phyloP scores from a whole-genome alignment of 2,113 vertebrate species.

The Trichomycterus rosablanca region DNA sequence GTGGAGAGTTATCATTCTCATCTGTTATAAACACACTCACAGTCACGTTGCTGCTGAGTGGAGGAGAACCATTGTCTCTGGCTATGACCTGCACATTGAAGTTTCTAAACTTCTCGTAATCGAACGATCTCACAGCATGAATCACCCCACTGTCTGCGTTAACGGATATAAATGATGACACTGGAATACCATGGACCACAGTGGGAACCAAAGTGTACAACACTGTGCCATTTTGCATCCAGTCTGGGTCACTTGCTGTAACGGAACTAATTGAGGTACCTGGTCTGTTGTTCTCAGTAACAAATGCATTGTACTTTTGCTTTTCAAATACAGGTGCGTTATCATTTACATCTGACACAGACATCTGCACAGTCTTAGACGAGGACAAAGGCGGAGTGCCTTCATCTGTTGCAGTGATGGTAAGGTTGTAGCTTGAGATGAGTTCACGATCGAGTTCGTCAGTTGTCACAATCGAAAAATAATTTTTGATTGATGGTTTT shows the following conservation, averaged over 20 bases:
- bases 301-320: constrained; percentile 35
- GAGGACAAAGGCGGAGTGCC: constrained; percentile 36
- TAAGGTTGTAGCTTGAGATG: constrained; percentile 35
- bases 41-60: constrained; percentile 27
- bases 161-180: constrained; percentile 30
- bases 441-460: constrained; percentile 30
- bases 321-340: constrained; percentile 32
- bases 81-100: constrained; percentile 38
- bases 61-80: constrained; percentile 44
- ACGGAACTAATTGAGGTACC: constrained; percentile 34
- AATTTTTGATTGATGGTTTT: constrained; percentile 53
- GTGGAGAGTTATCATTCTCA: no score
- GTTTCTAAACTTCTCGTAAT: constrained; percentile 41
- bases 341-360: constrained; percentile 37
- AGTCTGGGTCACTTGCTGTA: constrained; percentile 40
- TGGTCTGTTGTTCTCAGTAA: constrained; percentile 35
- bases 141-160: constrained; percentile 41
- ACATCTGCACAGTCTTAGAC: constrained; percentile 26
- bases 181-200: constrained; percentile 22
- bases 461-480: constrained; percentile 28
- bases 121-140: constrained; percentile 39
- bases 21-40: no score
- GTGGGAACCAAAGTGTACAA: constrained; percentile 35
- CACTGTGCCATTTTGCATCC: constrained; percentile 43
- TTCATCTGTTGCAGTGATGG: constrained; percentile 34